These are phyloP conservation scores for Bradypodion ventrale DNA, from an alignment of 2,797 vertebrate genomes.

Conservation along the genomic window DNA sequence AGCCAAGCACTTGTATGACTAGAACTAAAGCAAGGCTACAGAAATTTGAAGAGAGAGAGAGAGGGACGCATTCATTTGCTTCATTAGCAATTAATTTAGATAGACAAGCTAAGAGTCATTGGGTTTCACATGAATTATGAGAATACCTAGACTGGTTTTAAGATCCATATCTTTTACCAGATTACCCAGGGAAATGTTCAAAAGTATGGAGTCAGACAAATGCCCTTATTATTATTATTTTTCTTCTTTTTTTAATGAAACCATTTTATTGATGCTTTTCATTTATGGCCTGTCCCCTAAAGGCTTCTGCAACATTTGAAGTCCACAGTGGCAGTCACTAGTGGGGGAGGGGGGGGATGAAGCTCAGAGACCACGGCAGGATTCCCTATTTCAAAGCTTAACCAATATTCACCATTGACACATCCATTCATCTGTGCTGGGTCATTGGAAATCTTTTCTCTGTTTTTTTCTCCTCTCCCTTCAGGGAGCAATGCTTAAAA, in stretches of 20 bases:
- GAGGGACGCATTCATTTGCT: slow-evolving; percentile 26
- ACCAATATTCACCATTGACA: slow-evolving; percentile 83
- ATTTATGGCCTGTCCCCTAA: slow-evolving; percentile 69
- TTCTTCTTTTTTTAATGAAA: slow-evolving; percentile 59
- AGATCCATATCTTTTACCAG: slow-evolving; percentile 32
- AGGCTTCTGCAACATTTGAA: slow-evolving; percentile 67
- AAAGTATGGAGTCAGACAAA: slow-evolving; percentile 43
- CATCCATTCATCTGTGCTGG: slow-evolving; percentile 81
- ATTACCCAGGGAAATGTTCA: slow-evolving; percentile 47
- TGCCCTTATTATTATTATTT: slow-evolving; percentile 39
- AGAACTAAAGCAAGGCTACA: slow-evolving; percentile 20
- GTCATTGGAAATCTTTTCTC: slow-evolving; percentile 83
- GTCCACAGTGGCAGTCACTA: slow-evolving; percentile 69
- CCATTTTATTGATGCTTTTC: slow-evolving; percentile 53
- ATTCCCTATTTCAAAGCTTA: slow-evolving; percentile 81
- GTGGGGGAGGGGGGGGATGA: slow-evolving; percentile 62
- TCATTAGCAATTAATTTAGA: slow-evolving; percentile 52
- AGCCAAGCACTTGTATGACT: neutral
- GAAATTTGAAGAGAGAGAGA: neutral
- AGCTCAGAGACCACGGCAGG: slow-evolving; percentile 77
- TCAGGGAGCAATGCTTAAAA: slow-evolving; percentile 83
- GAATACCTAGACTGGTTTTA: slow-evolving; percentile 15
- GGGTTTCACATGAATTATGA: slow-evolving; percentile 36
- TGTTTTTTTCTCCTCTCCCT: slow-evolving; percentile 81
- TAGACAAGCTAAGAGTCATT: slow-evolving; percentile 24